Percentiles rank a stretch among this genome's conserved stretches.
Evolutionary conservation across 2,113 vertebrate genomes (phyloP).

Genomic region (Opisthocomus hoazin): DNA sequence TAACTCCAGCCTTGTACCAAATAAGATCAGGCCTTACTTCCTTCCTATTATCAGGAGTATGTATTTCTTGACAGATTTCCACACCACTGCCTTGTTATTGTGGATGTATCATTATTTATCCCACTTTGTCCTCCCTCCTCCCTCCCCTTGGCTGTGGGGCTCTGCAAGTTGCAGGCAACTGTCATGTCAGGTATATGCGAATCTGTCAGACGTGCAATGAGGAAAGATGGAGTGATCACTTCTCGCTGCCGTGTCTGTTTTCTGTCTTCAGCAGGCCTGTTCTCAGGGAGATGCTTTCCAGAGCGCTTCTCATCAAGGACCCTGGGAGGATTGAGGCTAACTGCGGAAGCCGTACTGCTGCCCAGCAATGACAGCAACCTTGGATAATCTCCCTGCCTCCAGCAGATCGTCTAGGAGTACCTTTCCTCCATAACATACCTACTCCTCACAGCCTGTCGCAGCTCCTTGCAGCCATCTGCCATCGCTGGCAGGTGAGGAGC

Average conservation of each 20-base stretch:
- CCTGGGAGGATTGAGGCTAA: rapidly evolving
- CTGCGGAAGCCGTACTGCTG: rapidly evolving
- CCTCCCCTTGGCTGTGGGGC: background rate
- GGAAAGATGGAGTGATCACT: conserved; percentile 1
- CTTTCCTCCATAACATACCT: background rate
- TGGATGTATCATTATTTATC: background rate
- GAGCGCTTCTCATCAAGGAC: background rate
- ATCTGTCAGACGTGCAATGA: background rate
- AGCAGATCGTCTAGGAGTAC: background rate
- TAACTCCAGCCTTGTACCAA: conserved; percentile 1
- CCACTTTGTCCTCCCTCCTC: background rate
- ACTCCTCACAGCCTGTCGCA: background rate
- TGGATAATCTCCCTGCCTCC: background rate
- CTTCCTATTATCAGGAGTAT: background rate
- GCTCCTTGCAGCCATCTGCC: background rate
- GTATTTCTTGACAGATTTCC: conserved; percentile 34
- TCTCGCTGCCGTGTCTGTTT: background rate
- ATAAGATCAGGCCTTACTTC: background rate
- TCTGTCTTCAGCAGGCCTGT: background rate
- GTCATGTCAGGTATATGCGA: background rate
- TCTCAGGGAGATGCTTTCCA: background rate
- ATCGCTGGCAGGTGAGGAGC: background rate
- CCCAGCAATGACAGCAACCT: background rate
- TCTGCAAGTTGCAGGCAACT: background rate
- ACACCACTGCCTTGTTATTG: background rate